Conservation (phyloP, 92 coral and sea anemone species). For the Umimayanthus kanabou region DNA sequence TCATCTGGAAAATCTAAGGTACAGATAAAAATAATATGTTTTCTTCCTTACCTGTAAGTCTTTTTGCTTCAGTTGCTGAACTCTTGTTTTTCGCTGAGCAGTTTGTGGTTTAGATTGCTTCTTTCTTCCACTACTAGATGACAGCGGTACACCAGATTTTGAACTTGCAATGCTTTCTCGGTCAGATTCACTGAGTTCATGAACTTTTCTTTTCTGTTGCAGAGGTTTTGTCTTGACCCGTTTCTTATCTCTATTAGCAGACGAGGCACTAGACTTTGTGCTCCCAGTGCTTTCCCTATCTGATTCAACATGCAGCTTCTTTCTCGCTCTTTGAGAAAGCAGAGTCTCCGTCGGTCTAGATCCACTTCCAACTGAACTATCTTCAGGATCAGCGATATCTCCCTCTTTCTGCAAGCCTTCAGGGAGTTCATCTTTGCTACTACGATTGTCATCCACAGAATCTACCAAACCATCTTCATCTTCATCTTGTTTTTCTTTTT, state of each 20-base stretch:
- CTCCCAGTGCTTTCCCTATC: constrained; percentile 23
- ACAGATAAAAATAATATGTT: not conserved
- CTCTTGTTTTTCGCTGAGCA: constrained; percentile 15
- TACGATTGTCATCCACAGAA: not conserved
- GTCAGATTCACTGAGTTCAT: constrained; percentile 31
- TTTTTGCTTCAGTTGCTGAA: constrained; percentile 10
- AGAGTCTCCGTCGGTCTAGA: not conserved
- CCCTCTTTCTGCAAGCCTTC: not conserved
- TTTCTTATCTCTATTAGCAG: constrained; percentile 1
- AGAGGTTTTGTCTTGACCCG: not conserved
- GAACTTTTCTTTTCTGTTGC: constrained; percentile 16
- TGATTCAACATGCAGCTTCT: constrained; percentile 10
- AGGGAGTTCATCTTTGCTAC: too few relatives aligned
- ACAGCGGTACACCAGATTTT: not conserved
- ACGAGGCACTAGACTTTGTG: constrained; percentile 1
- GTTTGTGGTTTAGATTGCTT: not conserved
- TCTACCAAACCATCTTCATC: not conserved
- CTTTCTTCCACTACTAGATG: not conserved
- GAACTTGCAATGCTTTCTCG: constrained; percentile 23
- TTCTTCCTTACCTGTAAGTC: constrained; percentile 1
- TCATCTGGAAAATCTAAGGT: not conserved
- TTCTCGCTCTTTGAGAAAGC: constrained; percentile 18
- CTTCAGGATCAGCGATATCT: not conserved
- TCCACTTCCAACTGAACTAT: not conserved
- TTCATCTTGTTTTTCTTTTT: constrained; percentile 21